Evolutionary conservation across 2,113 vertebrate genomes (phyloP).

Genomic region (Macrotis lagotis): DNA sequence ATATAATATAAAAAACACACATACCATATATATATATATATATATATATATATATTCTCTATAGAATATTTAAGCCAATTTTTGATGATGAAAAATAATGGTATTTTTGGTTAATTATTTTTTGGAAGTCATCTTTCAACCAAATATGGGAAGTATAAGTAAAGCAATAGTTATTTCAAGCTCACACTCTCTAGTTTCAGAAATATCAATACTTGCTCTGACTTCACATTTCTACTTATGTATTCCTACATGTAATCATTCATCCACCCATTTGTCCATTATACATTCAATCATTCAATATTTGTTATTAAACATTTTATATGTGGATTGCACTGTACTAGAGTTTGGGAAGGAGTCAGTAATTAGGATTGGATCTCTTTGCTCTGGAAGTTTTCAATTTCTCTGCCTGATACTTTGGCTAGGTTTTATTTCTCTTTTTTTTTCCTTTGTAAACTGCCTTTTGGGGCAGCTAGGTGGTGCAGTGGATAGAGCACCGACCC

Average conservation of each 20-base stretch:
- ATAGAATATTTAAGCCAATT: neutral
- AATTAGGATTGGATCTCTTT: neutral
- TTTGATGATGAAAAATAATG: neutral
- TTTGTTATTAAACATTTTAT: neutral
- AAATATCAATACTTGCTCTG: neutral
- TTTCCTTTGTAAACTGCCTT: too few species aligned
- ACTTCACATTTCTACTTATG: neutral
- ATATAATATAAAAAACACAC: too few species aligned
- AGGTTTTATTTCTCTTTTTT: too few species aligned
- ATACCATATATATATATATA: neutral
- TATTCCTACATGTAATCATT: neutral
- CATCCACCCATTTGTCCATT: neutral
- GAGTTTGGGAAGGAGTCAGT: neutral
- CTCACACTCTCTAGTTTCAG: neutral
- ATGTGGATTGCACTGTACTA: neutral
- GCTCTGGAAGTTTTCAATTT: neutral
- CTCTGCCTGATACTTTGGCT: neutral
- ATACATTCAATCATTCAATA: neutral
- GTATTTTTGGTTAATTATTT: neutral
- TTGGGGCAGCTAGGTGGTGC: too few species aligned
- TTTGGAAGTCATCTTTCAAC: neutral
- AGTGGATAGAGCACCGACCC: too few species aligned
- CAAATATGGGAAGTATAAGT: neutral
- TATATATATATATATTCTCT: neutral
- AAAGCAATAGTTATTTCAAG: neutral